Evolutionary conservation across 2,888 invertebrate species (phyloP).

Genomic region (Stictocephala bisonia): DNA sequence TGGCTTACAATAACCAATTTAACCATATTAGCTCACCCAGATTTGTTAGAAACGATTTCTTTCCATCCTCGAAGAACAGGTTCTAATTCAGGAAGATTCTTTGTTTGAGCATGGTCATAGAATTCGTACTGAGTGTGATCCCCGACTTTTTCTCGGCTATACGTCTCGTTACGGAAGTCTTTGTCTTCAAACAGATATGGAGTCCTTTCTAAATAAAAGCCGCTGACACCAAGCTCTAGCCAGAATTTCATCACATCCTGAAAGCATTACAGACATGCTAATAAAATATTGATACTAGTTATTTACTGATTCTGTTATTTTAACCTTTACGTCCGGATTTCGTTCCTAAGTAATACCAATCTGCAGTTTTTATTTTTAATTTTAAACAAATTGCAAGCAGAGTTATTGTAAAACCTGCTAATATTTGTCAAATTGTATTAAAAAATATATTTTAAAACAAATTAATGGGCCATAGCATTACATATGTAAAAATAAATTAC

Average conservation of each 20-base stretch:
- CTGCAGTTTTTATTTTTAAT: too few species aligned
- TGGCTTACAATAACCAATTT: too few species aligned
- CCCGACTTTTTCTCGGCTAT: conserved; percentile 52
- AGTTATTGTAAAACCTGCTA: too few species aligned
- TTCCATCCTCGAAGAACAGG: conserved; percentile 74
- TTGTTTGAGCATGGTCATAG: conserved; percentile 74
- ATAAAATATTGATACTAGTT: too few species aligned
- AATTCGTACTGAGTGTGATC: conserved; percentile 71
- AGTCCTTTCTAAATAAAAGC: conserved; percentile 79
- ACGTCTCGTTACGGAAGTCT: conserved; percentile 66
- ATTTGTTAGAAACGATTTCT: conserved; percentile 70
- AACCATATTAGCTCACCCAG: conserved; percentile 62
- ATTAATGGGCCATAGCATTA: too few species aligned
- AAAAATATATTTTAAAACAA: too few species aligned
- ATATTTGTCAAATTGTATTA: too few species aligned
- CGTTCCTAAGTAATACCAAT: too few species aligned
- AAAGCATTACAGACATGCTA: conserved; percentile 45
- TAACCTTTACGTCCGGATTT: too few species aligned
- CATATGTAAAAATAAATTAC: too few species aligned
- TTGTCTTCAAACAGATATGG: conserved; percentile 74
- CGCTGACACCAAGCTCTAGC: conserved; percentile 81
- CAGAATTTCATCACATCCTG: conserved; percentile 76
- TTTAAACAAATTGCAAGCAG: too few species aligned
- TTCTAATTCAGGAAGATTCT: conserved; percentile 71
- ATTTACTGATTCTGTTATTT: too few species aligned